phyloP scores from a whole-genome alignment of 2,888 invertebrate genomes.

The Eledona agricola region DNA sequence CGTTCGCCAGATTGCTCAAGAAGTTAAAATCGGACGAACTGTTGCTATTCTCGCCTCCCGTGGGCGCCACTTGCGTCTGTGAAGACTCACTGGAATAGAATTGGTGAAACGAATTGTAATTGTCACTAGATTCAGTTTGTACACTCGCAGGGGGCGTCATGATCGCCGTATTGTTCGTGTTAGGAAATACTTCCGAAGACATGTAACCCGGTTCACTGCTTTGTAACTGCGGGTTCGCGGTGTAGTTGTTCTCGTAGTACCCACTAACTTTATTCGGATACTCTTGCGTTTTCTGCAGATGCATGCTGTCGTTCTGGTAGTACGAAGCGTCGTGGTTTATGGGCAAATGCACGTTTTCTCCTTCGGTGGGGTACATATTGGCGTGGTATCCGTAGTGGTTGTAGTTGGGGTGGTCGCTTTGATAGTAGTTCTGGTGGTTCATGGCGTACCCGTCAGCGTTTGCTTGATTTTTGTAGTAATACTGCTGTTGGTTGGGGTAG shows the following conservation, averaged over 20 bases:
- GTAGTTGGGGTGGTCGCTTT: conserved; percentile 54
- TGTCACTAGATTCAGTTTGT: conserved; percentile 70
- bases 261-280: conserved; percentile 62
- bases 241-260: conserved; percentile 67
- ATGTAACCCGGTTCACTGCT: conserved; percentile 65
- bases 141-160: conserved; percentile 70
- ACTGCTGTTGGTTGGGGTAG: conserved; percentile 64
- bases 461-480: conserved; percentile 66
- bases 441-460: conserved; percentile 52
- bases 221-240: conserved; percentile 58
- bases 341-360: conserved; percentile 50
- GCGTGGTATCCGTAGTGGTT: conserved; percentile 57
- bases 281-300: conserved; percentile 56
- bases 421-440: conserved; percentile 55
- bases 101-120: conserved; percentile 76
- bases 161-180: conserved; percentile 63
- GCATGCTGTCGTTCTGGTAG: conserved; percentile 56
- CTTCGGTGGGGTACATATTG: conserved; percentile 57
- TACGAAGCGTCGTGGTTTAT: conserved; percentile 55
- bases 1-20: conserved; percentile 89
- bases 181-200: conserved; percentile 63
- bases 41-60: conserved; percentile 81
- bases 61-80: conserved; percentile 52
- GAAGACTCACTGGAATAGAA: conserved; percentile 70
- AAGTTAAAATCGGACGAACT: conserved; percentile 96